Conservation (phyloP, 2,797 vertebrate genomes). For the Sebastes trivittatus region DNA sequence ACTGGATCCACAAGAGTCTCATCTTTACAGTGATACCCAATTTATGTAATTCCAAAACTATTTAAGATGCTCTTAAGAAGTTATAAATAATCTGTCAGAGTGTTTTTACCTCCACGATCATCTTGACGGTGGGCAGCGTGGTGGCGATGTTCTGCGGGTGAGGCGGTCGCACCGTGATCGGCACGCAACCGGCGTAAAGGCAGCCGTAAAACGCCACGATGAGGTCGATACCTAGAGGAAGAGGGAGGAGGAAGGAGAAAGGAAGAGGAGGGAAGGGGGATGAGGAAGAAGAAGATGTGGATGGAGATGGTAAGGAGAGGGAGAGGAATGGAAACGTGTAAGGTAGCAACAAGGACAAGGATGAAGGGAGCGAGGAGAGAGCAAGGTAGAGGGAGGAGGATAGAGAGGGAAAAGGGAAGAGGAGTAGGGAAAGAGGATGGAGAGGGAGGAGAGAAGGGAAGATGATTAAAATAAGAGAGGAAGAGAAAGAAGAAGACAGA, state of each 20-base stretch:
- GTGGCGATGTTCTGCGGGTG: constrained; percentile 96
- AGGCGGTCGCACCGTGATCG: constrained; percentile 93
- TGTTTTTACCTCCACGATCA: constrained; percentile 94
- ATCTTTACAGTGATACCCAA: rapidly evolving
- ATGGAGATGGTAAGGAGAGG: background rate
- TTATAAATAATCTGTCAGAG: background rate
- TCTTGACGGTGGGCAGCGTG: constrained; percentile 95
- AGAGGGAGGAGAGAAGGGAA: background rate
- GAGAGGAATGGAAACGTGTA: background rate
- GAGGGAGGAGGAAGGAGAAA: too few species aligned
- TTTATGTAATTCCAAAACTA: too few species aligned
- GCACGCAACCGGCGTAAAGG: constrained; percentile 95
- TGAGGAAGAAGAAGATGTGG: background rate
- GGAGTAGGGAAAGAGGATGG: too few species aligned
- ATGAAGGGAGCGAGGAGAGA: background rate
- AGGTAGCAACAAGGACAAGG: too few species aligned
- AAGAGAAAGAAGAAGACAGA: too few species aligned
- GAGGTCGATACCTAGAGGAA: constrained; percentile 89
- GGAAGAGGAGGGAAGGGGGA: too few species aligned
- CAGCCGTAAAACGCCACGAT: constrained; percentile 95
- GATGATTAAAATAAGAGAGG: background rate
- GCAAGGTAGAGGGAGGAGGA: background rate
- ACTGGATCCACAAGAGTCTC: too few species aligned
- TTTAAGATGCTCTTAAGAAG: background rate
- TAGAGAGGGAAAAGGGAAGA: background rate